Percentiles rank a stretch among this genome's conserved stretches.
Conservation (phyloP, 2,113 vertebrate species). For the Tamias sibiricus region DNA sequence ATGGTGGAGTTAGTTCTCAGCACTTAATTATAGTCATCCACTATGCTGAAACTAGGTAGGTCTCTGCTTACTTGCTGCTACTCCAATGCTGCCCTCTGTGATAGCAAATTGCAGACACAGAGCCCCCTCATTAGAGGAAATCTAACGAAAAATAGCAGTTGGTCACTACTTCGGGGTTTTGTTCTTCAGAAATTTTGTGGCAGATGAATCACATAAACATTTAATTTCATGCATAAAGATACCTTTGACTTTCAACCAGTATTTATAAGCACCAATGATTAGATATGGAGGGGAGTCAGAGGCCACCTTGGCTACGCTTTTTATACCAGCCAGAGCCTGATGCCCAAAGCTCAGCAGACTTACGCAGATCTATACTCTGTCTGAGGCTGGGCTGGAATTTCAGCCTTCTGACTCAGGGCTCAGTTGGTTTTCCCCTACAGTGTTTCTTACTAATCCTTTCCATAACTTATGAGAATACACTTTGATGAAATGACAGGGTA, state of each 20-base stretch:
- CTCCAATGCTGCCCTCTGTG: background rate
- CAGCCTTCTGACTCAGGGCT: background rate
- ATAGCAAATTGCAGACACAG: background rate
- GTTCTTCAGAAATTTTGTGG: conserved; percentile 33
- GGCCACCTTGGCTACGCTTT: background rate
- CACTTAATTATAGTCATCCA: background rate
- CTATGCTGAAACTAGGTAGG: background rate
- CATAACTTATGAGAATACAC: background rate
- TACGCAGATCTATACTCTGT: background rate
- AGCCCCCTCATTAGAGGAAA: background rate
- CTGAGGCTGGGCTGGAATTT: background rate
- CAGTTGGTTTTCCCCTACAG: background rate
- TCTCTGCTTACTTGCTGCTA: background rate
- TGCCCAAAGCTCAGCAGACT: background rate
- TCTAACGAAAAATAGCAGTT: background rate
- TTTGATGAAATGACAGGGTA: background rate
- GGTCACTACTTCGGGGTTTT: background rate
- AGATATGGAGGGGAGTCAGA: background rate
- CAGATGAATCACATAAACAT: background rate
- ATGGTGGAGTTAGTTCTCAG: background rate
- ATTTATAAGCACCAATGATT: background rate
- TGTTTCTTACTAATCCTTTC: background rate
- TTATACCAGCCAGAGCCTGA: background rate
- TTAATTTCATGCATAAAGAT: background rate
- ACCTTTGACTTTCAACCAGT: conserved; percentile 29